Base-by-base conservation (phyloP, 2,113 vertebrate genomes). In the Suricata suricatta region DNA sequence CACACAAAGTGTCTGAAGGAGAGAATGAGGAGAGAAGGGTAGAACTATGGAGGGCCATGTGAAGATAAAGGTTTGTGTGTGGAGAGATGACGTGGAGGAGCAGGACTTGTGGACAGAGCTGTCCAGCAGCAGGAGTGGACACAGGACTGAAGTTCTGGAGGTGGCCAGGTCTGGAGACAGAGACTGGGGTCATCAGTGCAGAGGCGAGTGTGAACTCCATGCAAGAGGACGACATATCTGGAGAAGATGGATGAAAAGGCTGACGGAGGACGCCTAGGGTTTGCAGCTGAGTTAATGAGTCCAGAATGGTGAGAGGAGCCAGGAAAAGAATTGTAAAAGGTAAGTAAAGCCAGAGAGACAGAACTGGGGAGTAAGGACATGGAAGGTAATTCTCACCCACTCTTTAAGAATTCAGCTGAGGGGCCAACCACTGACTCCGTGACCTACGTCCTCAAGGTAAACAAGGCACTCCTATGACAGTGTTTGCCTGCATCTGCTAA, bases 21-120 rank as follows among this genome's bases (percentile, higher is more conserved):
- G 33, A 91, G 12, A 79, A 33, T 64, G 9, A 76, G 38, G 54
- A 86, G 14, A 52, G 63, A 87, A 63, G 11, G 25, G 63, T 5
- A 86, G 25, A 68, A 69, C 29, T 41, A 38, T 13, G 14, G 52
- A 38, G 81, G 41, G 41, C 9, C 57, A 29, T 27, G 54, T 19
- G 50, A 8, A n/a, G 57, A 41, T n/a, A 31, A 12, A 71, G 41
- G 69, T 68, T 96, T 83, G 87, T 44, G 19, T 15, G 13, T 44
- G 0, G 11, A 50, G 12, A 54, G 25, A 57, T 7, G 13, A 19
- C 2, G 0, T 3, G 0, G 7, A 29, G 16, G 41, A 23, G 21
- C 3, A 79, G 38, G 71, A 54, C 7, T 38, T 66, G 29, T 31
- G 72, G 81, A 47, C 7, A 87, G 25, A 91, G 35, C 54, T 82